Evolutionary conservation across 2,113 vertebrate genomes (phyloP).

Genomic region (Hemicordylus capensis): DNA sequence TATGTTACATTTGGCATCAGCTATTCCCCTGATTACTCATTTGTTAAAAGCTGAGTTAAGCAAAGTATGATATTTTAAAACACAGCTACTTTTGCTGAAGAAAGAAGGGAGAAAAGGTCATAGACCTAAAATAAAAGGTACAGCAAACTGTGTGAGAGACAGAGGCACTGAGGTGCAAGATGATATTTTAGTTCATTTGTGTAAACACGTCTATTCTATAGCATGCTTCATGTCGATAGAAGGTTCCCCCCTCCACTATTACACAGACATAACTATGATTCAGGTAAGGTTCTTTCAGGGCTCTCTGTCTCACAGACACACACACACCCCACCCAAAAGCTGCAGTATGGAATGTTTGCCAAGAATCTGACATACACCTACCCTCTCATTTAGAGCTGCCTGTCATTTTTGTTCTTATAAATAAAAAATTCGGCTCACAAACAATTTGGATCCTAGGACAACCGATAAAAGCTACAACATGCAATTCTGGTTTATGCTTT

Average conservation of each 20-base stretch:
- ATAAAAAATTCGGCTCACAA: conserved; percentile 57
- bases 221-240: neutral
- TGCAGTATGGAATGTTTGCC: conserved; percentile 39
- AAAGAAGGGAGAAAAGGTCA: conserved; percentile 65
- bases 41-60: conserved; percentile 61
- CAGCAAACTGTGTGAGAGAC: conserved; percentile 48
- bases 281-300: conserved; percentile 42
- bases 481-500: conserved; percentile 28
- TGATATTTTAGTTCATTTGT: conserved; percentile 28
- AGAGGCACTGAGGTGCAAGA: conserved; percentile 46
- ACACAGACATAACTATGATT: conserved; percentile 15
- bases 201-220: conserved; percentile 25
- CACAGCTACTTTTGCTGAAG: conserved; percentile 53
- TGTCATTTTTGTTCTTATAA: conserved; percentile 43
- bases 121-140: conserved; percentile 49
- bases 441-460: conserved; percentile 52
- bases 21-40: neutral
- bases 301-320: conserved; percentile 23
- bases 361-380: conserved; percentile 58
- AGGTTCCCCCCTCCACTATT: neutral
- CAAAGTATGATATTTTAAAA: conserved; percentile 61
- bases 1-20: neutral
- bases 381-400: conserved; percentile 46
- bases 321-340: conserved; percentile 41
- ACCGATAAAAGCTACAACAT: conserved; percentile 43